Evolutionary conservation across 2,113 vertebrate genomes (phyloP).

Genomic region (Limnothrissa miodon): DNA sequence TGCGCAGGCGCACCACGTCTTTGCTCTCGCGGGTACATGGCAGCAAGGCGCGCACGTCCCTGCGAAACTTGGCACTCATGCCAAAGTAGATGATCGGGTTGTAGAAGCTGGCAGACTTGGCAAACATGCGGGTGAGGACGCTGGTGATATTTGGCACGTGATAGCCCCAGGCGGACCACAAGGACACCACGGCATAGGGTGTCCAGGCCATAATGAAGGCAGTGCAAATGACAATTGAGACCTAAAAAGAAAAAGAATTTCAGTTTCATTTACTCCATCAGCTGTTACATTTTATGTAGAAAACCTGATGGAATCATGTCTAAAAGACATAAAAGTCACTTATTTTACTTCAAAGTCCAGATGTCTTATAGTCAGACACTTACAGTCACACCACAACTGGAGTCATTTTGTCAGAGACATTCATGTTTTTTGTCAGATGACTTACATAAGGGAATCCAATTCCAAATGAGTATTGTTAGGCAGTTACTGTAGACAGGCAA

Average conservation of each 20-base stretch:
- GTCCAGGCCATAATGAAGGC: slow-evolving; percentile 81
- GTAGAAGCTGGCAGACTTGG: slow-evolving; percentile 83
- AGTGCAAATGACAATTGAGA: slow-evolving; percentile 80
- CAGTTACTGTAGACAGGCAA: no score
- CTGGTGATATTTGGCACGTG: slow-evolving; percentile 74
- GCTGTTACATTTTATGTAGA: background rate
- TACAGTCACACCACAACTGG: background rate
- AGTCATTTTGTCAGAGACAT: background rate
- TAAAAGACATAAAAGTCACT: no score
- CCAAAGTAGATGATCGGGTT: slow-evolving; percentile 83
- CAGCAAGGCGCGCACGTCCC: slow-evolving; percentile 68
- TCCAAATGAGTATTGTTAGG: background rate
- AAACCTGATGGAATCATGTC: background rate
- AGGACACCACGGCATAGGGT: slow-evolving; percentile 81
- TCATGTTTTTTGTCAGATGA: background rate
- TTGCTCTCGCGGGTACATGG: slow-evolving; percentile 65
- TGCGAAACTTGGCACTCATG: slow-evolving; percentile 82
- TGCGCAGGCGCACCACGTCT: slow-evolving; percentile 73
- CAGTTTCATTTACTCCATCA: background rate
- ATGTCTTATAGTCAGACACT: background rate
- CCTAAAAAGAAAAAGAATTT: slow-evolving; percentile 52
- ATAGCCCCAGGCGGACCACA: slow-evolving; percentile 77
- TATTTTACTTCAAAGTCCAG: background rate
- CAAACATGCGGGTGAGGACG: slow-evolving; percentile 77
- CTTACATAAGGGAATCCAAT: background rate